Base-by-base conservation (phyloP, 1,140 invertebrate species). In the Listronotus oregonensis region DNA sequence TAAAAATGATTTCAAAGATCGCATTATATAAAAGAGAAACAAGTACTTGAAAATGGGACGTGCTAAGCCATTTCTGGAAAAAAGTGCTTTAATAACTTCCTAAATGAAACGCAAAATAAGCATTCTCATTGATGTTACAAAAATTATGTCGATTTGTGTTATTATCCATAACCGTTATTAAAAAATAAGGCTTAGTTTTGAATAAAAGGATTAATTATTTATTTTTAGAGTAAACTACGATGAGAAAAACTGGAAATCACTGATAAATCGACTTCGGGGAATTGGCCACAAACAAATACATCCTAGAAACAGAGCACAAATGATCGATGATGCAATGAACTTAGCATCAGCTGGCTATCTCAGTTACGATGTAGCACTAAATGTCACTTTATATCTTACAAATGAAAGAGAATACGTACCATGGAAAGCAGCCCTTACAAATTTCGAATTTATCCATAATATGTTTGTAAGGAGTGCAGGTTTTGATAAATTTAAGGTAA, bases 321-420 rank as follows among this genome's bases (percentile, higher is more conserved):
- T 96, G 5, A 82, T 97, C 0, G 92, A 96, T 73, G 95, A 97
- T 77, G 88, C 91, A 0, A 83, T 96, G 71, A 93, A 92, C 72
- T 80, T 97, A 37, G 93, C 92, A 0, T 77, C 87, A n/a, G 85
- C 85, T 9, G 87, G 85, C 11, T 80, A 83, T 43, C 69, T 92
- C 1, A 79, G 83, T 55, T 92, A 92, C 69, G 75, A 82, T 1
- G 85, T 85, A 0, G 90, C 91, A 6, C 76, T 95, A 66, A 86
- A 92, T 67, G 81, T 92, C 0, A 91, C 89, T 0, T 85, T 83
- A 18, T 94, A 93, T 73, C 79, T 95, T 43, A 79, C 73, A 0
- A 83, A 89, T 56, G 92, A 95, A 79, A 83, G 82, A 5, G 90
- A 91, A 21, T 91, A 88, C 73, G 82, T 93, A 0, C 90, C 92